Base-by-base conservation (phyloP, 2,113 vertebrate species). In the Monopterus albus region DNA sequence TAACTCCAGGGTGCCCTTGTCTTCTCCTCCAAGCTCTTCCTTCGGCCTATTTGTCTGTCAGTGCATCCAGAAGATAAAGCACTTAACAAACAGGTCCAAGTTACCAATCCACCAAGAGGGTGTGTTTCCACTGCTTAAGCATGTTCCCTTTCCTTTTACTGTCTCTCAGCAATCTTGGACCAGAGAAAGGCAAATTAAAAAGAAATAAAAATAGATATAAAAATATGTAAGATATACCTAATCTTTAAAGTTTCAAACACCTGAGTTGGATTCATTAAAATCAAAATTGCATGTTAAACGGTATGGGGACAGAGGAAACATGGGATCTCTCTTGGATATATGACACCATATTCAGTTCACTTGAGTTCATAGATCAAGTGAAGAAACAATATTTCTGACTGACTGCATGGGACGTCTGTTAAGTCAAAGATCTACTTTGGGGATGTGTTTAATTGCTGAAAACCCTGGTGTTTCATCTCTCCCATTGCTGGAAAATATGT, bases 401-500 rank as follows among this genome's bases (percentile, higher is more conserved):
- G 53, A 40, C 71, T 53, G 55, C 52, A 68, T 57, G 52, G 62
- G 63, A 81, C 53, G 50, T 45, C 47, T 49, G 43, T 36, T n/a
- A 42, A 78, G 46, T 53, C 20, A 1, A 23, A 53, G 50, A 50
- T 60, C 58, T 61, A 72, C 46, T 76, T 42, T 72, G 50, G 33
- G 49, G 66, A 81, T 64, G 68, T 57, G 77, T 84, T 84, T 77
- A 62, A 79, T 78, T 78, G 72, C 71, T 14, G 13, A 72, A 81
- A 75, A 65, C 26, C 38, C 25, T 21, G 36, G 33, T 36, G 55
- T 71, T 78, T 61, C 56, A 65, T 72, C 45, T 46, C 63, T 62
- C 45, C 53, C 59, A 40, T 80, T 43, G 53, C 66, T 86, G 75
- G 75, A 84, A 83, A 82, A 85, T 52, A 82, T 49, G 58, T 79